A percentile compares a stretch with the other conserved stretches of the same genome.
Conservation (phyloP, 2,797 vertebrate genomes). For the Gallinago nigripennis region DNA sequence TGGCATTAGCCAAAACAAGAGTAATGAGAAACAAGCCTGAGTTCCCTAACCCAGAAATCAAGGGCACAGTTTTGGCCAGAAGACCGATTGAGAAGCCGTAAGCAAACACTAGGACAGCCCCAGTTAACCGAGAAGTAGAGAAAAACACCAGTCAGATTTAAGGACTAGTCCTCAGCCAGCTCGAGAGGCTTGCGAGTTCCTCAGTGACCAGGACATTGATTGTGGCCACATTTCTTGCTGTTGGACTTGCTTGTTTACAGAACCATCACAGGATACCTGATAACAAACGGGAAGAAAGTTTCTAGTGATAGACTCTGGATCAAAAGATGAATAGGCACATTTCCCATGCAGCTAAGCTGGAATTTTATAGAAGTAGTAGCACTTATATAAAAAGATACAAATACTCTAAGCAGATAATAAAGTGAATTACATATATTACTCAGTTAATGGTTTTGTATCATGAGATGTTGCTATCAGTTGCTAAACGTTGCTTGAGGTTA, state of each 20-base stretch:
- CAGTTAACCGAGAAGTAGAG: background rate
- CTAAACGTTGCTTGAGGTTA: slow-evolving; percentile 12
- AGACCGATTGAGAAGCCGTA: background rate
- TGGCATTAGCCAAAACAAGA: background rate
- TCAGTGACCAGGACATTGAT: background rate
- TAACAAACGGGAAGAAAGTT: background rate
- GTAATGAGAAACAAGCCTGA: background rate
- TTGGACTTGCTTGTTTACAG: background rate
- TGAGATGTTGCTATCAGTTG: background rate
- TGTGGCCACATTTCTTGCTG: background rate
- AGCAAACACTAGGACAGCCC: background rate
- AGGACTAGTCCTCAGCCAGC: background rate
- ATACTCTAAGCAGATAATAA: slow-evolving; percentile 30
- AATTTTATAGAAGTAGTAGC: background rate
- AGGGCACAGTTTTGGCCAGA: background rate
- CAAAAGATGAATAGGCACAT: background rate
- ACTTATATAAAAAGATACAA: background rate
- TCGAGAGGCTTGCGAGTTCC: background rate
- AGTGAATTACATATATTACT: slow-evolving; percentile 21
- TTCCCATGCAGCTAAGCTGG: background rate
- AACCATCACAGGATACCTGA: background rate
- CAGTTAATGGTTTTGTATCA: slow-evolving; percentile 30
- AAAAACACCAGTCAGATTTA: background rate
- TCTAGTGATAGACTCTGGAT: background rate
- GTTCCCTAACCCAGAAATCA: background rate